These are phyloP conservation scores for Macrotis lagotis DNA, from an alignment of 2,113 vertebrate genomes.

Conservation along the genomic window DNA sequence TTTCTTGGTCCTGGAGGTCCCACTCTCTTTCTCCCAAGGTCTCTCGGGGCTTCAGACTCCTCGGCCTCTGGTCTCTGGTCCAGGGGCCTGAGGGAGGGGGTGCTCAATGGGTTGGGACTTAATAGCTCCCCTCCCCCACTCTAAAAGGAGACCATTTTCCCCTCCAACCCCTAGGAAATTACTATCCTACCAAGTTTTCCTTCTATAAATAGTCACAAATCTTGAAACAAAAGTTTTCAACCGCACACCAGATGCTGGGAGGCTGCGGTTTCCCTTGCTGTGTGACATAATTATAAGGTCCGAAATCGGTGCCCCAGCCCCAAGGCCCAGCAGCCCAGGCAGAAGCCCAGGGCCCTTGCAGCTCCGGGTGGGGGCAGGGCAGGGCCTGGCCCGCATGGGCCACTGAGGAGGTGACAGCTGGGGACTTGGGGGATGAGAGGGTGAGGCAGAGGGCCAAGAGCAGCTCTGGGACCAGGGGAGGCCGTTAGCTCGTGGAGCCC, in stretches of 20 bases:
- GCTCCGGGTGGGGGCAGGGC: neutral
- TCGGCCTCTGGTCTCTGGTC: slow-evolving; percentile 71
- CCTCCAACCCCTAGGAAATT: slow-evolving; percentile 87
- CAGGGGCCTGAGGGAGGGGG: slow-evolving; percentile 62
- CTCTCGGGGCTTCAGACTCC: slow-evolving; percentile 23
- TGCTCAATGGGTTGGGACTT: slow-evolving; percentile 53
- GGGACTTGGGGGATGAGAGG: accelerated
- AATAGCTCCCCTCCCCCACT: slow-evolving; percentile 77
- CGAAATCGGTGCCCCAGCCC: slow-evolving; percentile 65
- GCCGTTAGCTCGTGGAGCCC: neutral
- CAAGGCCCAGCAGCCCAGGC: slow-evolving; percentile 72
- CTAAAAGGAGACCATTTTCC: slow-evolving; percentile 83
- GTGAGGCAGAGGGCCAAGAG: neutral
- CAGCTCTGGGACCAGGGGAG: neutral
- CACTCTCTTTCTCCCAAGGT: slow-evolving; percentile 73
- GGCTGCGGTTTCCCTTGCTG: slow-evolving; percentile 88
- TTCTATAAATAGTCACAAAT: slow-evolving; percentile 88
- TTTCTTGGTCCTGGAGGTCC: slow-evolving; percentile 58
- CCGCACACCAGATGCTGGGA: slow-evolving; percentile 89
- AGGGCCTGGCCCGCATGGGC: neutral
- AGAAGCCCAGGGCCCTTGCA: slow-evolving; percentile 41
- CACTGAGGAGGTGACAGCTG: neutral
- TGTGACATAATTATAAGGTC: slow-evolving; percentile 90
- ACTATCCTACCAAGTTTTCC: slow-evolving; percentile 86
- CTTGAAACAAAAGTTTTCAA: slow-evolving; percentile 90